Evolutionary conservation across 2,113 vertebrate genomes (phyloP).

Genomic region (Hyla sarda): DNA sequence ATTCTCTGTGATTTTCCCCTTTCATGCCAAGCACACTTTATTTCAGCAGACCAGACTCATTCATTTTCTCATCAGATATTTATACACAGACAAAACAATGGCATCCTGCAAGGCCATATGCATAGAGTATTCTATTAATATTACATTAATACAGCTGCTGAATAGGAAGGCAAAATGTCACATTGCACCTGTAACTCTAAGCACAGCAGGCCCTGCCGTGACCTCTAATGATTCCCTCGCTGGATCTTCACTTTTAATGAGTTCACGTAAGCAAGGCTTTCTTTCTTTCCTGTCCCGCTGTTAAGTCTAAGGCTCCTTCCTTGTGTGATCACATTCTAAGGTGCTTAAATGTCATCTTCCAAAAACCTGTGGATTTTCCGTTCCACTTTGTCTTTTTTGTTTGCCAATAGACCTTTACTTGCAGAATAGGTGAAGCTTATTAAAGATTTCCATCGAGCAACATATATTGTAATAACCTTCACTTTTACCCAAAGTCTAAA

Average conservation of each 20-base stretch:
- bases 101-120: constrained; percentile 13
- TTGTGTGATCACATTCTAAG: background rate
- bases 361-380: constrained; percentile 6
- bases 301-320: background rate
- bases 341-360: constrained; percentile 35
- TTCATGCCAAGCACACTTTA: background rate
- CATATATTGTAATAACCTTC: background rate
- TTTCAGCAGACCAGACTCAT: background rate
- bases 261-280: background rate
- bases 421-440: background rate
- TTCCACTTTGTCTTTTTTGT: constrained; percentile 20
- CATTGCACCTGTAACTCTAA: constrained; percentile 18
- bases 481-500: background rate
- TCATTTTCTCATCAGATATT: constrained; percentile 40
- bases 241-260: constrained; percentile 34
- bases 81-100: constrained; percentile 20
- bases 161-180: constrained; percentile 54
- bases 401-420: background rate
- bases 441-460: background rate
- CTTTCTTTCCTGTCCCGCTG: background rate
- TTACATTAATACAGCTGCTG: constrained; percentile 36
- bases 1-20: constrained; percentile 13
- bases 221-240: background rate
- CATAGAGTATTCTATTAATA: constrained; percentile 45
- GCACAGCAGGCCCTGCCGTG: constrained; percentile 33